Conservation (phyloP, 2,888 invertebrate genomes). For the Candidula unifasciata region DNA sequence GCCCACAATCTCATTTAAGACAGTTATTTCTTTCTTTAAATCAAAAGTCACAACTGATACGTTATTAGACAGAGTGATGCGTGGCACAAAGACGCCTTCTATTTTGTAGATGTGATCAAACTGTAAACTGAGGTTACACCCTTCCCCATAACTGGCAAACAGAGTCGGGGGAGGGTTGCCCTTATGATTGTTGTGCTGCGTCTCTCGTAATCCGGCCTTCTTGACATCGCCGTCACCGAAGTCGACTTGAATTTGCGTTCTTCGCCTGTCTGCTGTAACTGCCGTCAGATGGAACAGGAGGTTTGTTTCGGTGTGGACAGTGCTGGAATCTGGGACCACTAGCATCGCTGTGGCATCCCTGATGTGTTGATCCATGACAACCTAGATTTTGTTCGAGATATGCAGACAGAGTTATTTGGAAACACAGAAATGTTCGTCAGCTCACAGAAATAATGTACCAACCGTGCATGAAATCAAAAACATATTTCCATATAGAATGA, state of each 20-base stretch:
- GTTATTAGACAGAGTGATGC: constrained; percentile 55
- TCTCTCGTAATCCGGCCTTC: constrained; percentile 60
- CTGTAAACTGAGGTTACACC: constrained; percentile 63
- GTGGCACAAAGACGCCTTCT: constrained; percentile 61
- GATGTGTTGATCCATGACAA: constrained; percentile 57
- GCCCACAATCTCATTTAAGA: constrained; percentile 56
- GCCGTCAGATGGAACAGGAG: constrained; percentile 62
- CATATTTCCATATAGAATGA: too few species aligned
- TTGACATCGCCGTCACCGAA: constrained; percentile 63
- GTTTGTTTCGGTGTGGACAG: constrained; percentile 48
- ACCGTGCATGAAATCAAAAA: background rate
- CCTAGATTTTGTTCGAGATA: constrained; percentile 49
- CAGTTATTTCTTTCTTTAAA: constrained; percentile 42
- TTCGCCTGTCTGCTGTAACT: constrained; percentile 63
- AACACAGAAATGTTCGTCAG: background rate
- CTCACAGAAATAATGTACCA: background rate
- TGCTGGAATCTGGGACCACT: background rate
- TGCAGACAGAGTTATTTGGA: background rate
- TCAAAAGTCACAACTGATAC: constrained; percentile 43
- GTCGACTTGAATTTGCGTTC: constrained; percentile 61
- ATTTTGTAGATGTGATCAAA: constrained; percentile 61
- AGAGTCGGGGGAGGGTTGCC: constrained; percentile 45
- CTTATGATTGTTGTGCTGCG: constrained; percentile 11
- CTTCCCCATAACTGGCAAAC: constrained; percentile 66
- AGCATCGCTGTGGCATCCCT: constrained; percentile 42